Base-by-base conservation (phyloP, 2,888 invertebrate species). In the Leptura quadrifasciata region DNA sequence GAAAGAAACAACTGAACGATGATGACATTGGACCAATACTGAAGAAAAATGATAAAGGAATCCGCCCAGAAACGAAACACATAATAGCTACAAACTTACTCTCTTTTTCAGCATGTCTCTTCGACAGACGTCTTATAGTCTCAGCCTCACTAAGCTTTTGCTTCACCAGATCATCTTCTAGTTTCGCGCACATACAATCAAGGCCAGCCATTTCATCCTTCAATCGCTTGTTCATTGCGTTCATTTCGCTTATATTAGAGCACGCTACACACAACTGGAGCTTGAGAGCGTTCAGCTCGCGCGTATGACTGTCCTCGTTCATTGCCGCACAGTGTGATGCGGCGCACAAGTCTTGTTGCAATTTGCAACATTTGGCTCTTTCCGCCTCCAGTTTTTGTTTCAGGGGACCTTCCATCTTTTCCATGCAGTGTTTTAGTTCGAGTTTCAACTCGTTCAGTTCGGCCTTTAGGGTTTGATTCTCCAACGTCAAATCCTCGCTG, bases 121-220 rank as follows among this genome's bases (percentile, higher is more conserved):
- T 81, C 71, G 78, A 76, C 61, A 84, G 69, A 78, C 84, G 71
- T 54, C 79, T 82, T 8, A 89, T 83, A 0, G 87, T 88, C 47
- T 87, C 87, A 1, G 87, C 88, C 79, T 89, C 89, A 35, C 85
- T 87, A 1, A 89, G 65, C 74, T 89, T 89, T 76, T 89, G 88
- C 70, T 87, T 86, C n/a, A 89, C 83, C 60, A 89, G 80, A 76
- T 88, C 88, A 5, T 87, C 85, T 74, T 89, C 87, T n/a, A 89
- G 73, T 72, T 86, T 84, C 3, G 83, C 80, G 68, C 86, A 87
- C 80, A 86, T 84, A 18, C 81, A 80, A 39, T 86, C 84, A 18
- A 87, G 75, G 6, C 83, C 77, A 20, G 79, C 75, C 80, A 84
- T 80, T 39, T 87, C 86, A 31, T 85, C 84, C 67, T 86, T 86